Evolutionary conservation across 2,113 vertebrate species (phyloP), one percentile per base, ranked within the genome.

Genomic region (Xiphophorus hellerii): DNA sequence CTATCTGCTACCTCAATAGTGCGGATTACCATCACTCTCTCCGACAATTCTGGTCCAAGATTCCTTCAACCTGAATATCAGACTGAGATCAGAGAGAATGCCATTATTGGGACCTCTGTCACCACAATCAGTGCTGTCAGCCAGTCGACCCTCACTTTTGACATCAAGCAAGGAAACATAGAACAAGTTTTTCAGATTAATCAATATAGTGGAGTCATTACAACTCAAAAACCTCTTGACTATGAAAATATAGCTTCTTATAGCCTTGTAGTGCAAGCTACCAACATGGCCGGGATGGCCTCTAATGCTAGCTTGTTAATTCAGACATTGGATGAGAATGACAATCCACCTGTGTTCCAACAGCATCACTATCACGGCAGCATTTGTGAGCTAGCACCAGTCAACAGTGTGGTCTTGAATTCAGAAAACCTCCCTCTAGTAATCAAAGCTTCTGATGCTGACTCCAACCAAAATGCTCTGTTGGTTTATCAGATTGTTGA

Each of bases 241-340:
- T 98, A 96, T 28, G 98, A 99, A 84, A 92, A 6, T 0, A 82
- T 85, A 71, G 84, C 96, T 17, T 96, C 92, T 27, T 99, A 98
- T 71, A 93, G 91, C 10, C 94, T 99, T 22, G 93, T 88, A 0
- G n/a, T 99, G 14, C 97, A 97, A 80, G 96, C 97, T 68, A 95
- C 95, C 31, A 99, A 99, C 91, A 99, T 99, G 98, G 97, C 98
- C 54, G 97, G 98, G 13, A 97, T 98, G 96, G 93, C 96, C 33
- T 96, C 97, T 6, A 99, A 97, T 76, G 93, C 94, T 54, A 97
- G 96, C 0, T 91, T 97, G 71, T 94, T 94, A 29, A 91, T 99
- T 77, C 96, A 97, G 73, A 82, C 98, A 65, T 89, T 96, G 28
- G 98, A 99, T 91, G 96, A 98, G 92, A 99, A 99, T 58, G 98